Base-by-base conservation (phyloP, 2,113 vertebrate species). In the Salvelinus sp. region DNA sequence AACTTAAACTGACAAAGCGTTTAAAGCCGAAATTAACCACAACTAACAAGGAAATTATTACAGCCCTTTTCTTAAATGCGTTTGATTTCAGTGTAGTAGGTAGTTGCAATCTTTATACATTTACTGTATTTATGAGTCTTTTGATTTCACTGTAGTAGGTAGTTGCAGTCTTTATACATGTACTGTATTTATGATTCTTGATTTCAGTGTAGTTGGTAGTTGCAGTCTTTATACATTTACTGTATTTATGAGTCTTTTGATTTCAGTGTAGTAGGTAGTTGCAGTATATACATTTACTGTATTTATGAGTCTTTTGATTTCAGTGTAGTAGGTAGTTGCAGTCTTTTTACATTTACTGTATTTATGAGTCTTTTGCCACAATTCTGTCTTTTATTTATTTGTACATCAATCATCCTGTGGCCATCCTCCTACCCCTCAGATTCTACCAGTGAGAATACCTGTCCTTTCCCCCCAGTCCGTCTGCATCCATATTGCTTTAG, bases 321-420 rank as follows among this genome's bases (percentile, higher is more conserved):
- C 58, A 57, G 47, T 74, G 27, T 82, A 73, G 70, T 77, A 87
- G 58, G 58, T 87, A 88, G 80, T 47, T 85, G 44, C 25, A 44
- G 47, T 79, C 38, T 75, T 67, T 82, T 68, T 70, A 76, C 47
- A 69, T 74, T 70, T 63, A 63, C 81, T 82, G 70, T 88, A 83
- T 88, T 88, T 86, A 87, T 81, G 64, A 81, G 48, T 84, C 9
- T 74, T 60, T 33, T 83, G 48, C 73, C 75, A 79, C 47, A 66
- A 33, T 76, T 30, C 30, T 76, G 78, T 79, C 69, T 87, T 91
- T 91, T 92, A 94, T 93, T 94, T 94, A 93, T 94, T 93, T 90
- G 78, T 82, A 74, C 72, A 83, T 83, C 80, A 12, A 57, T 23
- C 67, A 60, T 74, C 27, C 7, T 71, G 47, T 70, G 73, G 74